These are phyloP conservation scores for Sus cebifrons DNA, from an alignment of 2,797 vertebrate species.

Conservation along the genomic window DNA sequence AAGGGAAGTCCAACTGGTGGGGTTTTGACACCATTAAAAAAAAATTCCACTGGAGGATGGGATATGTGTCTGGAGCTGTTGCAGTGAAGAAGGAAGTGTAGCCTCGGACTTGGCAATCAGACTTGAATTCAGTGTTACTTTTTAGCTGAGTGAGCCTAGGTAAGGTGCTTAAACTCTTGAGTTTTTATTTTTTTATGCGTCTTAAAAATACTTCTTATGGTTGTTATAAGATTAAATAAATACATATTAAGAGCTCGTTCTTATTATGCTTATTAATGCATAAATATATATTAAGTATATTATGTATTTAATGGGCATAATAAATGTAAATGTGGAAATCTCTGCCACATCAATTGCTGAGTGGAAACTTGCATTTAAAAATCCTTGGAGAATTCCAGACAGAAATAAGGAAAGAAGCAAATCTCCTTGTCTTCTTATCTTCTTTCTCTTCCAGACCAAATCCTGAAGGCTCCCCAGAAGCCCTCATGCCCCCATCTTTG, in stretches of 20 bases:
- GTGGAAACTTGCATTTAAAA: constrained; percentile 38
- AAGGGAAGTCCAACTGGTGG: neutral
- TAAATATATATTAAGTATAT: neutral
- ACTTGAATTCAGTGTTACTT: neutral
- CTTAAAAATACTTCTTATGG: constrained; percentile 50
- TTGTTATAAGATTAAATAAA: constrained; percentile 40
- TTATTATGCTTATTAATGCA: constrained; percentile 8
- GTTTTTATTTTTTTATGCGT: constrained; percentile 46
- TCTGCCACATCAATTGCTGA: constrained; percentile 4
- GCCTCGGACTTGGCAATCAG: neutral
- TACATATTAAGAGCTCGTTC: constrained; percentile 33
- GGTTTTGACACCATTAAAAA: constrained; percentile 23
- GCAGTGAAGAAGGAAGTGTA: neutral
- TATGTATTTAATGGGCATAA: constrained; percentile 40
- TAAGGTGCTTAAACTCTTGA: constrained; percentile 31
- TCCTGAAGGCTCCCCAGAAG: neutral
- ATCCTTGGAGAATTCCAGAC: constrained; percentile 47
- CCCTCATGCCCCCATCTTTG: neutral
- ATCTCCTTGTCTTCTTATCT: neutral
- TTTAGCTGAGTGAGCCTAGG: constrained; percentile 51
- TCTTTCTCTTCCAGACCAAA: neutral
- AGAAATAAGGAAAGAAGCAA: constrained; percentile 35
- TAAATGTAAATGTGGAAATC: neutral
- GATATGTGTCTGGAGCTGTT: neutral
- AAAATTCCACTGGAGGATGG: neutral